Evolutionary conservation across 2,888 invertebrate genomes (phyloP).

Genomic region (Baccha elongata): DNA sequence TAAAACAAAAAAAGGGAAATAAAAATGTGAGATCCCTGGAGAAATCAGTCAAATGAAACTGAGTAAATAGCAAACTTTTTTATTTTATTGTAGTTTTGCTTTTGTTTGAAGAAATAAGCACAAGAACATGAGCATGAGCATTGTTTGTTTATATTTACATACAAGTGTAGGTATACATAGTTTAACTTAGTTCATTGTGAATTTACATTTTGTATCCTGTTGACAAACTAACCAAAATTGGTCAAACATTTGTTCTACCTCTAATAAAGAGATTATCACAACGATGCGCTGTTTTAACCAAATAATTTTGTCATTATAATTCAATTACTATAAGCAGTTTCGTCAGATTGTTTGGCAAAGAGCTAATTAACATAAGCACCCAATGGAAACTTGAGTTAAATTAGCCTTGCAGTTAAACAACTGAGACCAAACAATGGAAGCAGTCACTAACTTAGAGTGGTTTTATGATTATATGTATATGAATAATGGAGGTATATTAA

Average conservation of each 20-base stretch:
- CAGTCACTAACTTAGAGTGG: slow-evolving; percentile 7
- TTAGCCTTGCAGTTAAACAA: slow-evolving; percentile 35
- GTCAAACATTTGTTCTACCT: not conserved
- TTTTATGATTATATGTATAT: not conserved
- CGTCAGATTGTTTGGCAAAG: slow-evolving; percentile 5
- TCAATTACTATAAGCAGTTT: slow-evolving; percentile 17
- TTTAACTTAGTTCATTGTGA: not conserved
- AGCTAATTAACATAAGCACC: slow-evolving; percentile 35
- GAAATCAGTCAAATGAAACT: slow-evolving; percentile 22
- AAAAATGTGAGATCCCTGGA: not conserved
- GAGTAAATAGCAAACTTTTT: not conserved
- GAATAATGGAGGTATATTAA: slow-evolving; percentile 17
- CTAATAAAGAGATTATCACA: not conserved
- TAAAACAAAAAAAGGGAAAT: not conserved
- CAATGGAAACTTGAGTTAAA: slow-evolving; percentile 33
- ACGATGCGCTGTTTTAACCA: slow-evolving; percentile 1
- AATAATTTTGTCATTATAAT: slow-evolving; percentile 13
- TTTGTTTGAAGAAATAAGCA: no score
- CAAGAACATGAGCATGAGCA: no score
- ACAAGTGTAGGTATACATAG: not conserved
- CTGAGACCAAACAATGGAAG: slow-evolving; percentile 30
- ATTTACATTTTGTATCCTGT: not conserved
- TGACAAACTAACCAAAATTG: not conserved
- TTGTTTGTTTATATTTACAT: no score
- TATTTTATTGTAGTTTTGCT: not conserved